Evolutionary conservation across 2,113 vertebrate genomes (phyloP).

Genomic region (Bambusicola thoracicus): DNA sequence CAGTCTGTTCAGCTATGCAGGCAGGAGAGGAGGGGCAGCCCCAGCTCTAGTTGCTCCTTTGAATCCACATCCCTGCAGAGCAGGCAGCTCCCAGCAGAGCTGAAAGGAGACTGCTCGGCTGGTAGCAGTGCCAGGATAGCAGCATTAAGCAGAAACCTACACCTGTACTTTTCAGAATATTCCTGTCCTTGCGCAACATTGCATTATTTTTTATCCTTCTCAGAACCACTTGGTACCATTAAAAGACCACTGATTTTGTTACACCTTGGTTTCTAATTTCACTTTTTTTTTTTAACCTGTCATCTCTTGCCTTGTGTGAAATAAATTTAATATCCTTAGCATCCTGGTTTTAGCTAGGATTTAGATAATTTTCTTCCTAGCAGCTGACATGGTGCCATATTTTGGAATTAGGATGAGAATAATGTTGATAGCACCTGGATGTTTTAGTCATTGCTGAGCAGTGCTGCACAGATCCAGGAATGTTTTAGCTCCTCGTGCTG

Average conservation of each 20-base stretch:
- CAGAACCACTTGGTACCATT: not conserved
- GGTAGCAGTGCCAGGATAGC: not conserved
- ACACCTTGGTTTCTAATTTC: not conserved
- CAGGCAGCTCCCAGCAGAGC: not conserved
- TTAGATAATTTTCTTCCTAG: no score
- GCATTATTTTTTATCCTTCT: not conserved
- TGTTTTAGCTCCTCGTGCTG: no score
- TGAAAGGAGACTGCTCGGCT: not conserved
- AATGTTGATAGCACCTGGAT: no score
- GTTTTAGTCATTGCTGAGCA: no score
- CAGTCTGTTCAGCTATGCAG: accelerated
- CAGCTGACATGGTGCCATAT: no score
- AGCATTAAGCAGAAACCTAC: not conserved
- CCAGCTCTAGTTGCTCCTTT: accelerated
- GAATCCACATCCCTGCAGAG: not conserved
- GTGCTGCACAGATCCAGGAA: no score
- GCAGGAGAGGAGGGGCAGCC: not conserved
- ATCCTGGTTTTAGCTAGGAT: no score
- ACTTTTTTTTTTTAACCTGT: not conserved
- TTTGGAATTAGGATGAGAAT: no score
- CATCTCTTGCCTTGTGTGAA: not conserved
- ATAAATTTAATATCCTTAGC: not conserved
- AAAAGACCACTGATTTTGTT: not conserved
- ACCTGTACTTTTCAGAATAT: not conserved
- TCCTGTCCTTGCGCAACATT: not conserved